Evolutionary conservation across 2,888 invertebrate genomes (phyloP).

Genomic region (Caenorhabditis becei): DNA sequence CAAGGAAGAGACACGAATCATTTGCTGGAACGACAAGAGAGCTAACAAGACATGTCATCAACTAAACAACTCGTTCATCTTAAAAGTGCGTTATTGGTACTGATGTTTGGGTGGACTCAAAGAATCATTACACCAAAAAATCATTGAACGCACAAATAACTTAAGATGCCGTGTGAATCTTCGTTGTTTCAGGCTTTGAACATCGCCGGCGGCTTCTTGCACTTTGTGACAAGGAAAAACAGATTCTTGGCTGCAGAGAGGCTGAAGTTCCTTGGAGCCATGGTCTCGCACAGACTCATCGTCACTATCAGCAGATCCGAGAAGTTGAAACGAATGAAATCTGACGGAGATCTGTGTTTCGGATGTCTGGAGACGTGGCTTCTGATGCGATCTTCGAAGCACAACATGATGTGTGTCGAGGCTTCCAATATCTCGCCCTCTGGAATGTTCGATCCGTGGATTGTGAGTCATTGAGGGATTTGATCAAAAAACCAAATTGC

Average conservation of each 20-base stretch:
- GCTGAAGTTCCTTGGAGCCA: conserved; percentile 83
- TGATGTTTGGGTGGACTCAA: neutral
- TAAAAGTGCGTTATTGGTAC: conserved; percentile 14
- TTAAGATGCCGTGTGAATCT: neutral
- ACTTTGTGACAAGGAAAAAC: conserved; percentile 88
- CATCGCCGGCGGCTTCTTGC: conserved; percentile 83
- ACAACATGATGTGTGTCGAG: conserved; percentile 87
- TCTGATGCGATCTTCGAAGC: conserved; percentile 86
- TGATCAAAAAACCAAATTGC: neutral
- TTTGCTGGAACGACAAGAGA: conserved; percentile 91
- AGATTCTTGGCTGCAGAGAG: conserved; percentile 91
- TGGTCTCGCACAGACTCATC: conserved; percentile 76
- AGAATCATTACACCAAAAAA: no score
- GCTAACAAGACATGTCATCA: conserved; percentile 69
- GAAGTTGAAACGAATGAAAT: conserved; percentile 85
- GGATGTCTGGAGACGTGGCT: conserved; percentile 95
- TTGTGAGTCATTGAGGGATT: conserved; percentile 82
- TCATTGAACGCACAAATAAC: neutral
- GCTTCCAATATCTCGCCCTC: conserved; percentile 93
- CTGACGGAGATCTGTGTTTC: conserved; percentile 86
- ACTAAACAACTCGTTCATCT: conserved; percentile 69
- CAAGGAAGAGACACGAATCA: conserved; percentile 58
- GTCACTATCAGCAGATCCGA: conserved; percentile 77
- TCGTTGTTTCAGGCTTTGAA: conserved; percentile 32
- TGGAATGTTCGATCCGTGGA: conserved; percentile 94